Evolutionary conservation across 2,113 vertebrate species (phyloP), one percentile per base, ranked within the genome.

Genomic region (Lasiurus borealis): DNA sequence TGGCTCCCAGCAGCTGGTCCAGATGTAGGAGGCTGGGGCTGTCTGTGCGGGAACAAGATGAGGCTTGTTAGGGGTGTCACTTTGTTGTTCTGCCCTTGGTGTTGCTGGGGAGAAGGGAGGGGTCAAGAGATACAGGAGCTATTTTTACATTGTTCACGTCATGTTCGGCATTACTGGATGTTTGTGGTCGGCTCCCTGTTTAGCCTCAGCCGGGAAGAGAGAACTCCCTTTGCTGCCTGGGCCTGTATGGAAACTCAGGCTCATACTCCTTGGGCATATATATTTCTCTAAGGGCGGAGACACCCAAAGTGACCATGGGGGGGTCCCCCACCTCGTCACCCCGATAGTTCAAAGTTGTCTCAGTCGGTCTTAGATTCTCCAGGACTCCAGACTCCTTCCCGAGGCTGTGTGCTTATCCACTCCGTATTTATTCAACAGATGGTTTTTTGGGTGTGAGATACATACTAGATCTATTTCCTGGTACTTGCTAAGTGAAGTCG

Each of bases 121-220:
- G 94, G 84, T 95, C 85, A 91, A 82, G 77, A 95, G 92, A 95
- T 95, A 87, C 84, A 90, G 72, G 80, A 81, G 91, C 95, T 97
- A 95, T 97, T 97, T 97, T 97, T 97, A 86, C 54, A 71, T 34
- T 12, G 62, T 83, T 92, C 90, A 40, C 68, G 90, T 96, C 96
- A 93, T 90, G 85, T 88, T 96, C 94, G 71, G 94, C 94, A 88
- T 94, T 96, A 89, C 92, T 96, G 87, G 95, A 95, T 94, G 93
- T 91, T 95, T 97, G 96, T 90, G 93, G 96, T 96, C 73, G 85
- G 87, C 88, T 97, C 93, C 91, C 85, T 96, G 95, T 96, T 96
- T 92, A 93, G 95, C 95, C 85, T 96, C 52, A 25, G 90, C 77
- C 0, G 11, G 90, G 94, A 93, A 93, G 52, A 80, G 66, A 76